Base-by-base conservation (phyloP, 2,113 vertebrate species). In the Choloepus hoffmanni region DNA sequence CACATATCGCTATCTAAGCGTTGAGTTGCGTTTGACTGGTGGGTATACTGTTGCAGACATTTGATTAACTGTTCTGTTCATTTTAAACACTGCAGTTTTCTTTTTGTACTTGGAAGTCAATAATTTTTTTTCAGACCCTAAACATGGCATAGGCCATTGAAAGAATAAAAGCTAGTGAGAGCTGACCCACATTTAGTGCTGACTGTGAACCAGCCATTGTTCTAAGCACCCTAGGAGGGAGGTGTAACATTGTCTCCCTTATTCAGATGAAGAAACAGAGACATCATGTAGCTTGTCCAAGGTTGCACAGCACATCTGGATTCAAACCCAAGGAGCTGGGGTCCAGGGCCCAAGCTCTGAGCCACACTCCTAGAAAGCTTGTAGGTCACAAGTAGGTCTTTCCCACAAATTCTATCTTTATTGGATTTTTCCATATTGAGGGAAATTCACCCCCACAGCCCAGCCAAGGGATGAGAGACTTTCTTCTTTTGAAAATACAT, bases 401-500 rank as follows among this genome's bases (percentile, higher is more conserved):
- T 43, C 50, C 21, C 28, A 19, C 15, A 78, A 73, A 15, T 43
- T 30, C 48, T 65, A 4, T 33, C 36, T 78, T 48, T 33, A 33
- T 14, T 19, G 15, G 13, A 63, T 72, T 83, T 21, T 14, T 55
- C 15, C 6, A 1, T 12, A 33, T 14, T 43, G 73, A 28, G 28
- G 15, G 63, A 40, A 58, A 65, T 58, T 50, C 55, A n/a, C 33
- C 58, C 48, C 74, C 24, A 43, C 19, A 33, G 55, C 77, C 62
- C 24, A 60, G 18, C 72, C 65, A 50, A 60, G 36, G 1, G 2
- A 18, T 30, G 1, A 8, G 53, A 76, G 53, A 60, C 4, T 23
- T 45, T 72, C 65, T 90, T 86, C 26, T 62, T 93, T 85, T 40
- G 45, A 81, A 90, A 96, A 43, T 60, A 63, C 18, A 43, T 9